These are phyloP conservation scores for Montipora sp. DNA, from an alignment of 64 coral and sea anemone genomes.

Conservation along the genomic window DNA sequence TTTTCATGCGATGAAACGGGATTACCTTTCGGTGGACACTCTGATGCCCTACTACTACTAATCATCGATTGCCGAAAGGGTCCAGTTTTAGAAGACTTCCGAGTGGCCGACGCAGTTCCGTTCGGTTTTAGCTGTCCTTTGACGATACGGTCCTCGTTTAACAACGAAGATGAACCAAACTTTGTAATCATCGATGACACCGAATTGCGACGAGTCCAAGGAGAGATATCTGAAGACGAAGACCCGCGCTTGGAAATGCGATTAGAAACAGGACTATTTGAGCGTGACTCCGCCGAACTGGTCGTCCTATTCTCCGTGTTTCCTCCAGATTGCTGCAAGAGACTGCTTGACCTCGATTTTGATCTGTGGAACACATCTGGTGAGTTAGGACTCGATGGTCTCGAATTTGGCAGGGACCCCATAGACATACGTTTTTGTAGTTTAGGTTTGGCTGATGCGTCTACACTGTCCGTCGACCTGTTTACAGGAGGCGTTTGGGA, in stretches of 20 bases:
- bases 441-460: neutral
- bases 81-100: slow-evolving; percentile 18
- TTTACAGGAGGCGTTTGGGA: slow-evolving; percentile 29
- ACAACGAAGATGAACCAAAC: slow-evolving; percentile 75
- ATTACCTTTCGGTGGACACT: neutral
- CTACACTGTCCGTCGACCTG: neutral
- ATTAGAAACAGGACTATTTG: slow-evolving; percentile 74
- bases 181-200: slow-evolving; percentile 82
- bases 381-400: slow-evolving; percentile 10
- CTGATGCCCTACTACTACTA: neutral
- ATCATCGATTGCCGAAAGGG: slow-evolving; percentile 70
- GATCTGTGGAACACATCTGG: slow-evolving; percentile 2
- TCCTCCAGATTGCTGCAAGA: neutral
- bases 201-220: slow-evolving; percentile 37
- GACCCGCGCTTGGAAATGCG: slow-evolving; percentile 87
- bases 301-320: slow-evolving; percentile 26
- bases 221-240: slow-evolving; percentile 26
- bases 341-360: slow-evolving; percentile 27
- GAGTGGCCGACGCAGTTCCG: neutral
- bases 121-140: slow-evolving; percentile 75
- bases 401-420: neutral
- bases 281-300: slow-evolving; percentile 72
- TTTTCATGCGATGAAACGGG: neutral
- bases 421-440: neutral
- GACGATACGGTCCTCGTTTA: slow-evolving; percentile 72